A percentile compares a stretch with the other conserved stretches of the same genome.
Evolutionary conservation across 2,113 vertebrate genomes (phyloP).

Genomic region (Crotophaga sulcirostris): DNA sequence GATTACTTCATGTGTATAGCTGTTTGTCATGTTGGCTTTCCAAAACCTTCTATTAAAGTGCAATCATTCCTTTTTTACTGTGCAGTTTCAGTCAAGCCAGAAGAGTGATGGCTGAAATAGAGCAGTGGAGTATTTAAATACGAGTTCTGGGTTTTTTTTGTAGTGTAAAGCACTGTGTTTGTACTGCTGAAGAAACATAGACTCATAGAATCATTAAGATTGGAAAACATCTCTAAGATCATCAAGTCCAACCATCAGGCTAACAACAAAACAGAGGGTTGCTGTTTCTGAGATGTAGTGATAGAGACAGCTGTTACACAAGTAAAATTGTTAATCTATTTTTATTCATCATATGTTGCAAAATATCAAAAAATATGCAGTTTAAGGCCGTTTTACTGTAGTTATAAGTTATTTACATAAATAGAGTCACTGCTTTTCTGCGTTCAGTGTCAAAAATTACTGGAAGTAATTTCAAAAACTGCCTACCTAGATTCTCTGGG

Average conservation of each 20-base stretch:
- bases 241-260: too few relatives aligned
- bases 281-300: neutral
- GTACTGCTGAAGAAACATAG: neutral
- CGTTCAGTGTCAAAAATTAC: neutral
- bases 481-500: neutral
- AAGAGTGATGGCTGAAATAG: conserved; percentile 3
- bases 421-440: neutral
- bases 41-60: conserved; percentile 56
- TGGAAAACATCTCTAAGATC: too few relatives aligned
- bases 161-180: neutral
- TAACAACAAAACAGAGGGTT: neutral
- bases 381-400: neutral
- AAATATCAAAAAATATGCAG: neutral
- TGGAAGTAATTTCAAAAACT: neutral
- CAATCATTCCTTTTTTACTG: conserved; percentile 28
- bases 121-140: conserved; percentile 20
- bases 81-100: conserved; percentile 33
- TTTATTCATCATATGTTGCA: neutral
- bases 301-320: neutral
- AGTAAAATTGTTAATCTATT: neutral
- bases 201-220: too few relatives aligned
- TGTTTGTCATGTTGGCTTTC: conserved; percentile 25
- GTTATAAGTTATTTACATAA: neutral
- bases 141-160: neutral
- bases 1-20: neutral